Conservation (phyloP, 2,113 vertebrate genomes). For the Alethe castanea region DNA sequence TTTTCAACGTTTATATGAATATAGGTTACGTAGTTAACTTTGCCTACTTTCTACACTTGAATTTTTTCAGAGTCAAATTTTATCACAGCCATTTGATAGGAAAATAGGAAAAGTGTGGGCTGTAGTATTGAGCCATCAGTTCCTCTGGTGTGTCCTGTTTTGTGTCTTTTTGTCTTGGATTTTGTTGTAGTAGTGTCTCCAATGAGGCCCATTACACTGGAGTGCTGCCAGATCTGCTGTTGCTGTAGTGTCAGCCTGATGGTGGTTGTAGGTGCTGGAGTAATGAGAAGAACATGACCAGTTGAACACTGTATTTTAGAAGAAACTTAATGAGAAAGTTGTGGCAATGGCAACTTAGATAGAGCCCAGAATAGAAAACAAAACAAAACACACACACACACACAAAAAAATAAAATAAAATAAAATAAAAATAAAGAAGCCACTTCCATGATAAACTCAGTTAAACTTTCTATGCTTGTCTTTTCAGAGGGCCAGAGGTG, state of each 20-base stretch:
- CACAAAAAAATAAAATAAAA: too few species aligned
- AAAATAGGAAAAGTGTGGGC: not conserved
- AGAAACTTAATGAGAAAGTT: not conserved
- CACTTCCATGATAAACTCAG: not conserved
- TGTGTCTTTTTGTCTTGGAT: not conserved
- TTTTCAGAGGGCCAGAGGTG: not conserved
- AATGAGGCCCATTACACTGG: not conserved
- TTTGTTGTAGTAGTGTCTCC: not conserved
- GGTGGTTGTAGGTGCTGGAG: not conserved
- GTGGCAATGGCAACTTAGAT: not conserved
- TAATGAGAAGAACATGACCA: not conserved
- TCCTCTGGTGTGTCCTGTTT: not conserved
- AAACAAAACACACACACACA: not conserved
- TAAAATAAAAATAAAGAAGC: too few species aligned
- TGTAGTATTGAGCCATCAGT: not conserved
- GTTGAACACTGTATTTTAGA: not conserved
- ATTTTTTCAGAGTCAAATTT: not conserved
- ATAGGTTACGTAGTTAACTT: not conserved
- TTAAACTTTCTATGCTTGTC: not conserved
- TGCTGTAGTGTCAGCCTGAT: not conserved
- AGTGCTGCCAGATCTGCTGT: not conserved
- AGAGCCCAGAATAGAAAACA: not conserved
- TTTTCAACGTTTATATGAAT: not conserved
- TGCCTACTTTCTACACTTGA: not conserved
- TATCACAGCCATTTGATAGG: not conserved